Base-by-base conservation (phyloP, 2,113 vertebrate genomes). In the Willisornis vidua region DNA sequence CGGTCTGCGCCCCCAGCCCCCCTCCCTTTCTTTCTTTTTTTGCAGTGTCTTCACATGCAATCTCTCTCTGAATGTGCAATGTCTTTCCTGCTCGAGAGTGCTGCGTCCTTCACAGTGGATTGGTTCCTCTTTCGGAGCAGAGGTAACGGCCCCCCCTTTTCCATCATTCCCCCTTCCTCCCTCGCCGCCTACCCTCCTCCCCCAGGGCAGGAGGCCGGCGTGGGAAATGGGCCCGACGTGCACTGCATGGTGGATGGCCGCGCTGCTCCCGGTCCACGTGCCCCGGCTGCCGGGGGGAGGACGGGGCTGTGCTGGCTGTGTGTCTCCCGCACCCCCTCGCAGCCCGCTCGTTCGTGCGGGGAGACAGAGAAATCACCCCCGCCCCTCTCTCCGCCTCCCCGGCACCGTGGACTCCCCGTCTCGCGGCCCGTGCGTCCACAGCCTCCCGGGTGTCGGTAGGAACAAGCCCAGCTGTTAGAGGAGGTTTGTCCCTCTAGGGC, bases 211-310 rank as follows among this genome's bases (percentile, higher is more conserved):
- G 87, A 91, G 93, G 96, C 96, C 96, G 87, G 98, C 98, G 98
- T 98, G 98, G 98, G 98, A 98, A 98, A 97, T 97, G 96, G 97
- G 87, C 93, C 88, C 96, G 95, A 98, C 98, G 97, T 98, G 98
- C 79, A 65, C 85, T 74, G 98, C 98, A 98, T 98, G 95, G 96
- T 80, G 90, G 96, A 85, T 91, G 95, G 85, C 74, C 37, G 74
- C 51, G 81, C 91, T 26, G 89, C 13, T 79, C 85, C 75, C 7
- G 41, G 3, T n/a, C 82, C 82, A 87, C 94, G 91, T 84, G 94
- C 4, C 89, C 41, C 2, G 77, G 66, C 85, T n/a, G 41, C 75
- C 31, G 55, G 57, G 74, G 46, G 7, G 5, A 35, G 75, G 49
- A 45, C 73, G 26, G 78, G 37, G 37, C 78, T 28, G 6, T 15